Evolutionary conservation across 2,888 invertebrate species (phyloP).

Genomic region (Litoditis marina): DNA sequence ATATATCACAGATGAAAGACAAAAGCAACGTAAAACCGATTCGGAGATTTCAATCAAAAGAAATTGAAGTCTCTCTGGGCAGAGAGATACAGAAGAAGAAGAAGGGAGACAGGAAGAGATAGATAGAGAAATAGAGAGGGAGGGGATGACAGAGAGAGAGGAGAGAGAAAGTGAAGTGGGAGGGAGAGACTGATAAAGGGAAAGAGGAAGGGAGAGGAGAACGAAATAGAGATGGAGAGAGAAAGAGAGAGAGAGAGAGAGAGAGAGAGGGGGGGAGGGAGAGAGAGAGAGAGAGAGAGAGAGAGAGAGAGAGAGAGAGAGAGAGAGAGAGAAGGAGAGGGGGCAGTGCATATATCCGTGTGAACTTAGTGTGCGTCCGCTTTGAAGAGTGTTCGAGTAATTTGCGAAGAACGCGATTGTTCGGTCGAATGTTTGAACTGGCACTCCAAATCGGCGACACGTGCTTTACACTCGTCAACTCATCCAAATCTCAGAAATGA

Average conservation of each 20-base stretch:
- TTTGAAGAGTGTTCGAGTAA: too few species aligned
- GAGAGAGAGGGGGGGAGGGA: slow-evolving; percentile 15
- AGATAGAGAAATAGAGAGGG: background rate
- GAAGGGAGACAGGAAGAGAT: background rate
- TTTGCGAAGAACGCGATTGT: too few species aligned
- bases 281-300: slow-evolving; percentile 2
- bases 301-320: background rate
- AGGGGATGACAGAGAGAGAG: background rate
- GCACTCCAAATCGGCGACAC: too few species aligned
- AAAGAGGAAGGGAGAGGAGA: slow-evolving; percentile 16
- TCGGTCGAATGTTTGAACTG: too few species aligned
- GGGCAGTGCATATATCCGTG: background rate
- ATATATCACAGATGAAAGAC: too few species aligned
- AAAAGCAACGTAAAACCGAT: too few species aligned
- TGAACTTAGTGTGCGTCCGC: background rate
- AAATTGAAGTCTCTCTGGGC: too few species aligned
- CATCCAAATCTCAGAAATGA: background rate
- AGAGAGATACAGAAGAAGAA: background rate
- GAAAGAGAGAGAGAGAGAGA: background rate
- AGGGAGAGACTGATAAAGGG: too few species aligned
- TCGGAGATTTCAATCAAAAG: too few species aligned
- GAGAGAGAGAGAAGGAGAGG: background rate
- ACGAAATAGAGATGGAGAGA: slow-evolving; percentile 2
- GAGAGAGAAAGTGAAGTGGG: too few species aligned
- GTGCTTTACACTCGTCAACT: too few species aligned